Conservation (phyloP, 2,113 vertebrate species). For the Geococcyx californianus region DNA sequence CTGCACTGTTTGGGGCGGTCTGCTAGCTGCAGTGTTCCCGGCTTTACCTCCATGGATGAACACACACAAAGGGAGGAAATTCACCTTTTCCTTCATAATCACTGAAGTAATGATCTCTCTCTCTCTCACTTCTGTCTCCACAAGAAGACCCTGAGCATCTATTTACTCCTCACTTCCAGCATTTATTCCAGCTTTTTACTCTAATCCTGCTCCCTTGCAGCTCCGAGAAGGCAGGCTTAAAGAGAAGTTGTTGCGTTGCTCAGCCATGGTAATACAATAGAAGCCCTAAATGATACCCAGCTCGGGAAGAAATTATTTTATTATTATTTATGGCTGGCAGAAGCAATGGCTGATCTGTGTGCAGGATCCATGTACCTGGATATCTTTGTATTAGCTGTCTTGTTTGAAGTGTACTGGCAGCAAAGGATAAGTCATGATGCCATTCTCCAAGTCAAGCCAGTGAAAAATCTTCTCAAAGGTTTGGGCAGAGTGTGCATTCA, state of each 20-base stretch:
- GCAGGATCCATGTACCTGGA: neutral
- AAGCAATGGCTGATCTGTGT: neutral
- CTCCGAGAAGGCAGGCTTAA: neutral
- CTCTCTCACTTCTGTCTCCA: neutral
- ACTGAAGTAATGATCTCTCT: neutral
- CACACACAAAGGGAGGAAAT: neutral
- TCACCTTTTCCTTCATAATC: neutral
- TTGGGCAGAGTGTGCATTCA: neutral
- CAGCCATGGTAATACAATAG: neutral
- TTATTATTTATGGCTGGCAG: neutral
- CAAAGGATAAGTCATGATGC: fast-evolving
- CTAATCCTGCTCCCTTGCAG: neutral
- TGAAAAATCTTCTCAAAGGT: neutral
- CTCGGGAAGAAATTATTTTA: neutral
- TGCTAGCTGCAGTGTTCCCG: neutral
- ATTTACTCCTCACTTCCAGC: neutral
- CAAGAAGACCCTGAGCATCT: neutral
- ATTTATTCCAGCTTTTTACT: neutral
- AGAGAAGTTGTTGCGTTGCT: neutral
- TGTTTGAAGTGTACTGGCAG: neutral
- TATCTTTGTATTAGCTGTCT: neutral
- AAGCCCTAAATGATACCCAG: neutral
- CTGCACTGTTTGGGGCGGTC: neutral
- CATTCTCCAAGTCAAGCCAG: neutral
- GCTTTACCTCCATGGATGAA: neutral